Conservation (phyloP, 2,888 invertebrate species). For the Pandemis corylana region DNA sequence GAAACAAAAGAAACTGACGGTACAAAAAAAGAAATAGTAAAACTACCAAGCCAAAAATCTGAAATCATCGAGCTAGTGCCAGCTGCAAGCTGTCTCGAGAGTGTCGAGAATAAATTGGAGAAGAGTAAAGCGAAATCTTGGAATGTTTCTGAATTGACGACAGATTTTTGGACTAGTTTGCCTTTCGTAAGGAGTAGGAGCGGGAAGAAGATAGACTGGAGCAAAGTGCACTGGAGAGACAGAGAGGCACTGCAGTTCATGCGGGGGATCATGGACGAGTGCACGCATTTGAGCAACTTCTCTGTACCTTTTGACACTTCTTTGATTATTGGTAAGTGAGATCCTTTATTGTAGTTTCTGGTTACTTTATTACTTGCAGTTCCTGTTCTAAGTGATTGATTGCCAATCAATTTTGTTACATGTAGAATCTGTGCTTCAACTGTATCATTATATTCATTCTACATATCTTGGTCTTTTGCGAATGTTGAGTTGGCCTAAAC, state of each 20-base stretch:
- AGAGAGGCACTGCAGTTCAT: conserved; percentile 96
- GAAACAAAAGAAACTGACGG: neutral
- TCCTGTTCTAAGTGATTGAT: too few relatives aligned
- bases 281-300: conserved; percentile 98
- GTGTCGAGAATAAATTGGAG: conserved; percentile 40
- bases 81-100: conserved; percentile 33
- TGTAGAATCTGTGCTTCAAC: too few relatives aligned
- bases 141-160: conserved; percentile 71
- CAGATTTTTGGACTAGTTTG: conserved; percentile 71
- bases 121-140: conserved; percentile 59
- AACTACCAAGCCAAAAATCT: neutral
- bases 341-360: neutral
- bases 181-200: conserved; percentile 65
- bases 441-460: too few relatives aligned
- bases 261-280: conserved; percentile 99
- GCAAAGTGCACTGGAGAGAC: conserved; percentile 88
- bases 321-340: conserved; percentile 88
- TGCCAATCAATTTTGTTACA: too few relatives aligned
- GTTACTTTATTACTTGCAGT: too few relatives aligned
- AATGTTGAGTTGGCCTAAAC: too few relatives aligned
- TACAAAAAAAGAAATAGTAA: conserved; percentile 1
- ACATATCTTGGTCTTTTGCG: too few relatives aligned
- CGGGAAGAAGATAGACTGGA: conserved; percentile 82
- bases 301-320: conserved; percentile 94
- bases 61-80: conserved; percentile 5